Evolutionary conservation across 1,140 invertebrate genomes (phyloP).

Genomic region (Trachelipus rathkii): DNA sequence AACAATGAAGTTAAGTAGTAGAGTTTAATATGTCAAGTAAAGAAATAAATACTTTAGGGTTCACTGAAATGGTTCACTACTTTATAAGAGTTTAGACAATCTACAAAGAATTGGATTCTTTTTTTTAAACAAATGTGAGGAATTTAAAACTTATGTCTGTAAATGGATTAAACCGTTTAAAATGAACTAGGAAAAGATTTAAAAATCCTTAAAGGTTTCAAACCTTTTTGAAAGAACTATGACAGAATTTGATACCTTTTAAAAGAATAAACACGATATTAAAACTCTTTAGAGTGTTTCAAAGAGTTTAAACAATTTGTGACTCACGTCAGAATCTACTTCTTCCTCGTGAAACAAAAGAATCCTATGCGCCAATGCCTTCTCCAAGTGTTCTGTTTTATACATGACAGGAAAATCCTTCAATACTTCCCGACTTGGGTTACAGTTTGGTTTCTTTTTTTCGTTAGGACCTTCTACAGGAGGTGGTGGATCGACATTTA

Average conservation of each 20-base stretch:
- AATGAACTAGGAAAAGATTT: not conserved
- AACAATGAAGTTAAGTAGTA: too few species aligned
- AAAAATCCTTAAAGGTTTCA: not conserved
- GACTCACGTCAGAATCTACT: slow-evolving; percentile 12
- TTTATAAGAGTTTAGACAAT: too few species aligned
- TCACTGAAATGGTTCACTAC: not conserved
- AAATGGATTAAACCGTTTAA: too few species aligned
- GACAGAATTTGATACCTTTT: not conserved
- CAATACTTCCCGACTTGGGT: slow-evolving; percentile 14
- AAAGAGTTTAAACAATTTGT: not conserved
- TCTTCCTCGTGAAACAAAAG: slow-evolving; percentile 28
- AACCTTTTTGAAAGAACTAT: not conserved
- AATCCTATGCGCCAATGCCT: not conserved
- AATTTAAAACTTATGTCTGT: too few species aligned
- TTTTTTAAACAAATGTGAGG: too few species aligned
- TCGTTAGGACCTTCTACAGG: not conserved
- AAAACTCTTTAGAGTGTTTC: not conserved
- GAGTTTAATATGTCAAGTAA: too few species aligned
- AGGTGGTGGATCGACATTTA: not conserved
- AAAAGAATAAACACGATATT: not conserved
- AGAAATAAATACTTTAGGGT: too few species aligned
- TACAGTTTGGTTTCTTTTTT: slow-evolving; percentile 18
- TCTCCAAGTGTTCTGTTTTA: slow-evolving; percentile 27
- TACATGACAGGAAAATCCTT: slow-evolving; percentile 22
- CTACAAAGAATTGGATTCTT: too few species aligned